These are phyloP conservation scores for Ectobius pallidus DNA, from an alignment of 2,888 invertebrate genomes.

Conservation along the genomic window DNA sequence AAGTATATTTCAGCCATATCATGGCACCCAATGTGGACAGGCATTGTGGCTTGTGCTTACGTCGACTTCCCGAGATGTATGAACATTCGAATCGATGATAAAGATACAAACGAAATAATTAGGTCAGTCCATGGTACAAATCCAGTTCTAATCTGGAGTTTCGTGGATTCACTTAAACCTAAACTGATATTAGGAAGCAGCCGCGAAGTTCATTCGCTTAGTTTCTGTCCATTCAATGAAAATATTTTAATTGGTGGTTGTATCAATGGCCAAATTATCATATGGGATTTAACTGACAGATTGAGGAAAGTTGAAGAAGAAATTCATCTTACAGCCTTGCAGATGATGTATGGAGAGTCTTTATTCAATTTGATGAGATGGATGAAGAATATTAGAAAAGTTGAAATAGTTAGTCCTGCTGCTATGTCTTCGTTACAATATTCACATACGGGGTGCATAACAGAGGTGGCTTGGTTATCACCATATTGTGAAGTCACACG, in stretches of 20 bases:
- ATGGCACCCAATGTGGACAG: conserved; percentile 1
- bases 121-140: not conserved
- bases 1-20: not conserved
- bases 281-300: conserved; percentile 13
- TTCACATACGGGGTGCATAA: not conserved
- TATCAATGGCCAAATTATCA: not conserved
- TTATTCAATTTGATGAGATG: not conserved
- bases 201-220: not conserved
- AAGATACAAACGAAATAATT: not conserved
- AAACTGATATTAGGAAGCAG: not conserved
- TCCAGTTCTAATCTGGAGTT: conserved; percentile 1
- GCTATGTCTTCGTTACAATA: not conserved
- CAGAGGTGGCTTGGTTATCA: not conserved
- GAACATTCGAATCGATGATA: not conserved
- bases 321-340: not conserved
- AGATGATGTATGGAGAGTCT: not conserved
- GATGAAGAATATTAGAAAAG: not conserved
- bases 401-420: not conserved
- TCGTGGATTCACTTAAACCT: not conserved
- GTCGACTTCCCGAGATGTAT: not conserved
- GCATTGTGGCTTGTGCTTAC: conserved; percentile 1
- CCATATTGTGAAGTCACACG: not conserved
- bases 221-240: not conserved
- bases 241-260: conserved; percentile 8
- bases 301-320: not conserved